Evolutionary conservation across 2,113 vertebrate species (phyloP), one percentile per base, ranked within the genome.

Genomic region (Ictalurus punctatus): DNA sequence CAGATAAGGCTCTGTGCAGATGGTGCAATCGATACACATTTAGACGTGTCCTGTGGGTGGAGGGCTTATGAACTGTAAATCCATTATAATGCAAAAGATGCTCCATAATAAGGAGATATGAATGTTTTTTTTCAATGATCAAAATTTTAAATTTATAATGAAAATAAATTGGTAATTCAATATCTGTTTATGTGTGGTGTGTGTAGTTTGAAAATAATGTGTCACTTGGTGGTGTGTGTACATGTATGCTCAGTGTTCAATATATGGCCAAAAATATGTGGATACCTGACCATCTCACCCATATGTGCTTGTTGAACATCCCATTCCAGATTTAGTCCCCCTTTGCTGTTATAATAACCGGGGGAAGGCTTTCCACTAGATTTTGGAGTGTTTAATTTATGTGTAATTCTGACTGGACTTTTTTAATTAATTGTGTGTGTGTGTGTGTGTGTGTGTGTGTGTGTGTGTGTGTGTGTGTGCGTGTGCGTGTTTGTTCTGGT

Each of bases 21-120:
- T 88, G 87, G 87, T 34, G 65, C 54, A 76, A 61, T 83, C 86
- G 21, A 87, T 87, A 82, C 37, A 56, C 76, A 27, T 69, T 87
- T 87, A 87, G 19, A 59, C 8, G 19, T 25, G n/a, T 30, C n/a
- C 71, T 86, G 56, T 63, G 85, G 71, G 73, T 78, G 34, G 27
- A 21, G 69, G 25, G 78, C 34, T 78, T 34, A 23, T n/a, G 10
- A 67, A 69, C 61, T 48, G 9, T 86, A 71, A n/a, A 59, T 67
- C 25, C 48, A 58, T 21, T 81, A 58, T 44, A 80, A 89, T 27
- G 7, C 16, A 56, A 85, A 56, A 58, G 9, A 34, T n/a, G 4
- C 3, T 76, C 0, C 30, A 19, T 67, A 5, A 73, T n/a, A 40
- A 40, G 23, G 23, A 14, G 21, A 52, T 23, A 71, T 7, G 2